These are phyloP conservation scores for Ictalurus furcatus DNA, from an alignment of 2,113 vertebrate species.

Conservation along the genomic window DNA sequence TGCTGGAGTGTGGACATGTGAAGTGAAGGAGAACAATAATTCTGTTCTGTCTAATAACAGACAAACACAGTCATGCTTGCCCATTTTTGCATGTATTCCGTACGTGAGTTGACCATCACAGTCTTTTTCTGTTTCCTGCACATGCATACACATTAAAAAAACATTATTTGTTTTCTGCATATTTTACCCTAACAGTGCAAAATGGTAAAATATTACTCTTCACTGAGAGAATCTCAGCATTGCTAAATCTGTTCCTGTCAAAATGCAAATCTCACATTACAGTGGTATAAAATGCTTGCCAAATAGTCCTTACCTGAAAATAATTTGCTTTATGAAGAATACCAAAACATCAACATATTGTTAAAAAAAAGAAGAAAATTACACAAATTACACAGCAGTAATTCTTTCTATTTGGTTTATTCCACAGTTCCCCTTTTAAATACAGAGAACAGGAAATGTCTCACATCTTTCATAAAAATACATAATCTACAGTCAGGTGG, in stretches of 20 bases:
- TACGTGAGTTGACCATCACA: not conserved
- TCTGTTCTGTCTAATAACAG: not conserved
- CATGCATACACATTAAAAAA: not conserved
- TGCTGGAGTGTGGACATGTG: not conserved
- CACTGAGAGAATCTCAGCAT: conserved; percentile 8
- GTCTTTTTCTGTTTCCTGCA: not conserved
- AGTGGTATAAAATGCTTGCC: not conserved
- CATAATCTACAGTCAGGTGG: conserved; percentile 49
- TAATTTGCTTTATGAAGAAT: not conserved
- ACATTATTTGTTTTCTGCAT: not conserved
- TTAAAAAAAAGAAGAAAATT: not conserved
- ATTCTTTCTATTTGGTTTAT: conserved; percentile 39
- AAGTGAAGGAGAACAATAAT: not conserved
- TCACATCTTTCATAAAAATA: conserved; percentile 56
- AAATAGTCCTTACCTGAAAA: not conserved
- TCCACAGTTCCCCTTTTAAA: conserved; percentile 23
- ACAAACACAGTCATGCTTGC: not conserved
- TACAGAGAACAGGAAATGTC: conserved; percentile 31
- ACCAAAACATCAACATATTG: too few species aligned
- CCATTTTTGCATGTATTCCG: not conserved
- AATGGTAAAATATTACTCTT: conserved; percentile 44
- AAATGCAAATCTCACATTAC: conserved; percentile 36
- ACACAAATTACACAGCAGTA: not conserved
- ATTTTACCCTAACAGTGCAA: conserved; percentile 52
- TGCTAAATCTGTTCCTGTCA: conserved; percentile 52